A percentile compares a stretch with the other conserved stretches of the same genome.
Evolutionary conservation across 2,888 invertebrate genomes (phyloP).

Genomic region (Nymphalis urticae): DNA sequence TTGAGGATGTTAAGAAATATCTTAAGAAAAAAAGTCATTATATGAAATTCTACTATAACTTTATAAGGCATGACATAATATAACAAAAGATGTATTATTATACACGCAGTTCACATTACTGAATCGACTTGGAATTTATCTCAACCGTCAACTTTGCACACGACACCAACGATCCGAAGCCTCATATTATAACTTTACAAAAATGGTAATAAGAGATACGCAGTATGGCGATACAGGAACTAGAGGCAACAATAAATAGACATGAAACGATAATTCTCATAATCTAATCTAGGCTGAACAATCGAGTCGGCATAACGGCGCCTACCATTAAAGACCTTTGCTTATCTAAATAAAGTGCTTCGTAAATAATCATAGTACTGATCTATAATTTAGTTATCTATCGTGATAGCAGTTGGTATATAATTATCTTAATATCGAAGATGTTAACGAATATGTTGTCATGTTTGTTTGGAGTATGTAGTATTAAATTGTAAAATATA

Average conservation of each 20-base stretch:
- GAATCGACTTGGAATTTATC: neutral
- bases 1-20: no score
- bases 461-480: no score
- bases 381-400: neutral
- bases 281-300: slow-evolving; percentile 28
- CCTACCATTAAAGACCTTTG: neutral
- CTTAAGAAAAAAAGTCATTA: no score
- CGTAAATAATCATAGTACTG: neutral
- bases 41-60: no score
- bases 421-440: neutral
- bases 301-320: neutral
- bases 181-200: slow-evolving; percentile 8
- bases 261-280: slow-evolving; percentile 23
- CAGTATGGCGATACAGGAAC: slow-evolving; percentile 38
- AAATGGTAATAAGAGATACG: slow-evolving; percentile 23
- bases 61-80: neutral
- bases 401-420: neutral
- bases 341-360: neutral
- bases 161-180: slow-evolving; percentile 29
- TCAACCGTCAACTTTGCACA: slow-evolving; percentile 26
- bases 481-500: no score
- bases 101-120: neutral
- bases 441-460: no score
- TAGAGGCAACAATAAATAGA: slow-evolving; percentile 26
- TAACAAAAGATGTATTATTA: neutral